Conservation (phyloP, 2,888 invertebrate species). For the Oscheius sp. region DNA sequence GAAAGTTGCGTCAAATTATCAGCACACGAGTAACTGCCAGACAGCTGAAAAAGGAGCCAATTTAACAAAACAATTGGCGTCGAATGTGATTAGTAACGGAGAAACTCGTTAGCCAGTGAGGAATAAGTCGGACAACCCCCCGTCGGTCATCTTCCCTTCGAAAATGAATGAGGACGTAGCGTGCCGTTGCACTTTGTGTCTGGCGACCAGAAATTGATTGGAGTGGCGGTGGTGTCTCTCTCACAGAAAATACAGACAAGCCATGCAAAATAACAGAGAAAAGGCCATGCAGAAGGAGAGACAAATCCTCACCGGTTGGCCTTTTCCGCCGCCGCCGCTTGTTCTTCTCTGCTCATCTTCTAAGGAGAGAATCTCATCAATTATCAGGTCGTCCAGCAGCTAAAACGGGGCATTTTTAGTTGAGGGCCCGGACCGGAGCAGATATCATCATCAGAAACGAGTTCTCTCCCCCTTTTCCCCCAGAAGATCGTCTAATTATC, state of each 20-base stretch:
- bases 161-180: too few species aligned
- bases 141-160: too few species aligned
- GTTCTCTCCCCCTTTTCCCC: neutral
- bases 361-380: constrained; percentile 71
- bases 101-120: too few species aligned
- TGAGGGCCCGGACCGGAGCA: constrained; percentile 7
- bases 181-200: neutral
- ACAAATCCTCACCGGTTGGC: constrained; percentile 45
- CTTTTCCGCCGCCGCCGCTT: constrained; percentile 38
- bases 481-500: neutral
- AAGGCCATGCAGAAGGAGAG: constrained; percentile 15
- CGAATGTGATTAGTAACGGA: too few species aligned
- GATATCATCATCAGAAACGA: constrained; percentile 14
- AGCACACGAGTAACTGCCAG: constrained; percentile 62
- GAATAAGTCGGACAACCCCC: too few species aligned
- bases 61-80: neutral
- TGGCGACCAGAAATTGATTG: neutral
- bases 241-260: neutral
- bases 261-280: constrained; percentile 13
- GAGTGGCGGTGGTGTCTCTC: neutral
- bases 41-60: constrained; percentile 57
- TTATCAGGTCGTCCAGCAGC: constrained; percentile 70
- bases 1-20: constrained; percentile 62
- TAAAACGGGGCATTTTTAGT: constrained; percentile 16
- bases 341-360: constrained; percentile 64